Percentiles rank a stretch among this genome's conserved stretches.
These are phyloP conservation scores for Chirona hameri DNA, from an alignment of 2,888 invertebrate species.

Conservation along the genomic window DNA sequence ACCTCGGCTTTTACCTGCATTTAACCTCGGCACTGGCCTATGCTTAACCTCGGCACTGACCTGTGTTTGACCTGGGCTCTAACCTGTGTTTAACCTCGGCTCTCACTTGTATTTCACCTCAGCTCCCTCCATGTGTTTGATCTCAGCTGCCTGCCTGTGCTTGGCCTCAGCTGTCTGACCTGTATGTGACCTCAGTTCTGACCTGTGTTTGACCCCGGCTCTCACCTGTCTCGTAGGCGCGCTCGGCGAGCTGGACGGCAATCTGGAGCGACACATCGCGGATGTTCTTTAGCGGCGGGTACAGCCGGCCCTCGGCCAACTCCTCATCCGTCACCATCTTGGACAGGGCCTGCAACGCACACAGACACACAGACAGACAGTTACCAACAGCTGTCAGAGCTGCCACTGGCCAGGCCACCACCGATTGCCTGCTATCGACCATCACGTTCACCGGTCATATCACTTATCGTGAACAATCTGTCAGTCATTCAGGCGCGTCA, in stretches of 20 bases:
- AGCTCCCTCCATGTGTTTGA: background rate
- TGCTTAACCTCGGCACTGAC: background rate
- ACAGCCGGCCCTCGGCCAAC: slow-evolving; percentile 78
- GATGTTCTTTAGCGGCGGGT: slow-evolving; percentile 82
- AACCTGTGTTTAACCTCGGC: no score
- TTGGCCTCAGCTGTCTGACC: no score
- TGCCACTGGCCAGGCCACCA: no score
- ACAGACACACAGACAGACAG: no score
- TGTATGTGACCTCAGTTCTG: background rate
- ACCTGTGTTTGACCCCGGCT: slow-evolving; percentile 35
- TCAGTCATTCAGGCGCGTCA: no score
- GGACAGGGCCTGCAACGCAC: slow-evolving; percentile 36
- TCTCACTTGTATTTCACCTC: background rate
- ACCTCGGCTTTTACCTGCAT: no score
- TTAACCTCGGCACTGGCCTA: no score
- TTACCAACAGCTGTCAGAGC: no score
- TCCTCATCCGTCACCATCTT: slow-evolving; percentile 60
- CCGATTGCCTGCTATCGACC: no score
- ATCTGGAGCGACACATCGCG: slow-evolving; percentile 82
- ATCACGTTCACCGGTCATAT: background rate
- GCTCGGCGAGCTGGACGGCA: slow-evolving; percentile 73
- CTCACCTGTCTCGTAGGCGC: slow-evolving; percentile 72
- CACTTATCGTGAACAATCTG: no score
- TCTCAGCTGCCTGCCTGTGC: no score
- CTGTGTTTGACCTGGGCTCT: background rate